Evolutionary conservation across 2,113 vertebrate genomes (phyloP).

Genomic region (Lycocorax pyrrhopterus): DNA sequence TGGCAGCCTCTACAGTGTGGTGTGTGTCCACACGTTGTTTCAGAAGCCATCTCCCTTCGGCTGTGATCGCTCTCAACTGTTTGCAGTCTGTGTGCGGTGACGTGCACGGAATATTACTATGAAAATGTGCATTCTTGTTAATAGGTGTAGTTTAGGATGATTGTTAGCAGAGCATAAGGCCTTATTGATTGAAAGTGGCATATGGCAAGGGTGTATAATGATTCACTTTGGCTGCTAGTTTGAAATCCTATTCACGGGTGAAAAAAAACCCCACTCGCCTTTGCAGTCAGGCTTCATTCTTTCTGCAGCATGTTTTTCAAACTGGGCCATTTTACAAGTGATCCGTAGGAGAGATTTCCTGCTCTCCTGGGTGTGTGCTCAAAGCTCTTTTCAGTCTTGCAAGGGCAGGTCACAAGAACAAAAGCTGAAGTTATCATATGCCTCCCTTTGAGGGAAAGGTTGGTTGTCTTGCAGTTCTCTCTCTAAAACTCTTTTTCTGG

Average conservation of each 20-base stretch:
- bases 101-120: conserved; percentile 35
- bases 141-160: conserved; percentile 63
- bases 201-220: conserved; percentile 67
- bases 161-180: conserved; percentile 68
- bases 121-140: conserved; percentile 60
- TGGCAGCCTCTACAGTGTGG: conserved; percentile 49
- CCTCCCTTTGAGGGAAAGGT: not conserved
- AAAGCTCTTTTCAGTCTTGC: conserved; percentile 50
- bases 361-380: conserved; percentile 54
- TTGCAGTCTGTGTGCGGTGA: conserved; percentile 19
- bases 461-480: not conserved
- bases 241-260: conserved; percentile 31
- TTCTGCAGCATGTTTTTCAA: conserved; percentile 43
- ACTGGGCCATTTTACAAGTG: conserved; percentile 4
- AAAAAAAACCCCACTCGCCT: not conserved
- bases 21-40: conserved; percentile 10
- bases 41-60: conserved; percentile 20
- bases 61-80: not conserved
- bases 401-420: conserved; percentile 58
- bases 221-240: conserved; percentile 64
- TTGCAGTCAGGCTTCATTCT: conserved; percentile 57
- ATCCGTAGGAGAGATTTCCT: conserved; percentile 47
- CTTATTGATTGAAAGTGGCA: conserved; percentile 69
- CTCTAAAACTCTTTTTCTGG: not conserved
- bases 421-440: conserved; percentile 40